These are phyloP conservation scores for Leptatherina wallacei DNA, from an alignment of 2,797 vertebrate genomes.

Conservation along the genomic window DNA sequence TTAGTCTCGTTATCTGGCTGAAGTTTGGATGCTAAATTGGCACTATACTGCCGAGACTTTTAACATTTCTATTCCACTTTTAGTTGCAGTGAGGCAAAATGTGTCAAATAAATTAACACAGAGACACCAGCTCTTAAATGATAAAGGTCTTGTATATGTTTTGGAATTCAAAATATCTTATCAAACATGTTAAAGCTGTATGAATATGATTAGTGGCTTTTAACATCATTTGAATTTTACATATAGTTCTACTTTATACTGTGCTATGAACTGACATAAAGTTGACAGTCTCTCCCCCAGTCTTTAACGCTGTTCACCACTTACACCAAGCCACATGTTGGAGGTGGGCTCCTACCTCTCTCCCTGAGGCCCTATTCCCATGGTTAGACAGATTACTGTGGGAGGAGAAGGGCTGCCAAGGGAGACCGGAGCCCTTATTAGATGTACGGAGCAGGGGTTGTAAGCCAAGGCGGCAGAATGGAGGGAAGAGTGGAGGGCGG, in stretches of 20 bases:
- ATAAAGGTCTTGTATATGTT: slow-evolving; percentile 3
- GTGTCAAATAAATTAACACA: slow-evolving; percentile 30
- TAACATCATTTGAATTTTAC: slow-evolving; percentile 33
- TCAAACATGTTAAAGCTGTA: slow-evolving; percentile 14
- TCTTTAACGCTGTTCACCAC: slow-evolving; percentile 39
- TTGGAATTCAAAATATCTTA: slow-evolving; percentile 22
- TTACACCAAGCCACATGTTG: slow-evolving; percentile 70
- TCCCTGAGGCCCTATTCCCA: slow-evolving; percentile 70
- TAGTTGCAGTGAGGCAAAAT: slow-evolving; percentile 17
- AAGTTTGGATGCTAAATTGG: slow-evolving; percentile 32
- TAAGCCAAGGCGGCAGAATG: slow-evolving; percentile 65
- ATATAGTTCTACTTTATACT: slow-evolving; percentile 20
- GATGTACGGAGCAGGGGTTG: slow-evolving; percentile 68
- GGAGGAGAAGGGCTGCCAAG: slow-evolving; percentile 80
- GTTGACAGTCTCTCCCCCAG: slow-evolving; percentile 48
- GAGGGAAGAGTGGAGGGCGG: slow-evolving; percentile 68
- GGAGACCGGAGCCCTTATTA: slow-evolving; percentile 77
- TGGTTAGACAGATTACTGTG: slow-evolving; percentile 79
- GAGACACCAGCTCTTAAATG: slow-evolving; percentile 6
- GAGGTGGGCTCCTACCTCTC: slow-evolving; percentile 65
- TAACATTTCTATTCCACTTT: slow-evolving; percentile 14
- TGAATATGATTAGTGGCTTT: slow-evolving; percentile 27
- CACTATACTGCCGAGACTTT: slow-evolving; percentile 8
- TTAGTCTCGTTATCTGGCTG: slow-evolving; percentile 20
- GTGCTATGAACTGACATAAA: slow-evolving; percentile 52